Evolutionary conservation across 1,140 invertebrate species (phyloP).

Genomic region (Trichomalopsis sarcophagae): DNA sequence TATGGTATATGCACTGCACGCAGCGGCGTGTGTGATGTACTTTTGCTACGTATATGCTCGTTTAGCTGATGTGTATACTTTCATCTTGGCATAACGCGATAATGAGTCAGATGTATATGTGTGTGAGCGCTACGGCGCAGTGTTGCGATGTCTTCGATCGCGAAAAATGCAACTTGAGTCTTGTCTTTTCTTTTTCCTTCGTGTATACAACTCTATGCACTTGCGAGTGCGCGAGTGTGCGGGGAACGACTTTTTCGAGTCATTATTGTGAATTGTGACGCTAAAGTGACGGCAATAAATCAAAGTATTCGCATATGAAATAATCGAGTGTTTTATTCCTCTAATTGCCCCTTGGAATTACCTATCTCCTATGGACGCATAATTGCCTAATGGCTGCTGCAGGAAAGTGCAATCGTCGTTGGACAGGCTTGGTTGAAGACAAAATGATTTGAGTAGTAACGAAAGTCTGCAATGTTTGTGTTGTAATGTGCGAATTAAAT

Average conservation of each 20-base stretch:
- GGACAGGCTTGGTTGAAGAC: too few species aligned
- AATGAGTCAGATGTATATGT: slow-evolving; percentile 11
- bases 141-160: neutral
- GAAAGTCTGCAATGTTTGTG: too few species aligned
- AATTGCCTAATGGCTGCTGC: too few species aligned
- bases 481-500: too few species aligned
- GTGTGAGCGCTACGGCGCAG: neutral
- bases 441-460: too few species aligned
- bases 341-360: neutral
- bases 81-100: slow-evolving; percentile 21
- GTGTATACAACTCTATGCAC: neutral
- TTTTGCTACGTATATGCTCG: slow-evolving; percentile 25
- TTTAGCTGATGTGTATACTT: slow-evolving; percentile 16
- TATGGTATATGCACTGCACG: too few species aligned
- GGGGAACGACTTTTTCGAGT: neutral
- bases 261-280: slow-evolving; percentile 7
- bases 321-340: slow-evolving; percentile 21
- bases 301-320: slow-evolving; percentile 37
- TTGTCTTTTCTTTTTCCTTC: neutral
- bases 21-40: slow-evolving; percentile 15
- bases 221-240: neutral
- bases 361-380: too few species aligned
- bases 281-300: slow-evolving; percentile 38
- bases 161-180: neutral
- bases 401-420: too few species aligned